Percentiles rank a stretch among this genome's conserved stretches.
These are phyloP conservation scores for Pachyrhynchus sulphureomaculatus DNA, from an alignment of 1,140 invertebrate genomes.

Conservation along the genomic window DNA sequence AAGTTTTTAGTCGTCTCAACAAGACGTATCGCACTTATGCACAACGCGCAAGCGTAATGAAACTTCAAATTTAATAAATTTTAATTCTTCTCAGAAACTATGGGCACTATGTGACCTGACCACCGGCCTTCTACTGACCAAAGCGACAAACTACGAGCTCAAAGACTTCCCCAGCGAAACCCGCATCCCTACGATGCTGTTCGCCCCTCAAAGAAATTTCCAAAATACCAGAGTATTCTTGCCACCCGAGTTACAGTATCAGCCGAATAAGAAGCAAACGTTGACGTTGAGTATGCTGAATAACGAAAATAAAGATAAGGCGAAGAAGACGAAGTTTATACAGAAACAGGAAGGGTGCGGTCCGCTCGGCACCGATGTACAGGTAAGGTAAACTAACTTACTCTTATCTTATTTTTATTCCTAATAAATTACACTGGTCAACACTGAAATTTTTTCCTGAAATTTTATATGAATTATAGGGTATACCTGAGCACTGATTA, in stretches of 20 bases:
- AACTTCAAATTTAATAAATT: too few species aligned
- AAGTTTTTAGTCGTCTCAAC: too few species aligned
- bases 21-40: too few species aligned
- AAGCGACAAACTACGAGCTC: constrained; percentile 84
- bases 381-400: constrained; percentile 52
- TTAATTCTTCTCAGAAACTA: constrained; percentile 81
- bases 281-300: constrained; percentile 52
- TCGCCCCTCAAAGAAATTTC: constrained; percentile 71
- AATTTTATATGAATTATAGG: too few species aligned
- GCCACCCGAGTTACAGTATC: constrained; percentile 64
- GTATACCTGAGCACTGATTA: too few species aligned
- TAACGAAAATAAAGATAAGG: constrained; percentile 53
- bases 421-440: too few species aligned
- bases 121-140: constrained; percentile 82
- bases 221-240: constrained; percentile 71
- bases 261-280: constrained; percentile 56
- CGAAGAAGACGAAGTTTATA: constrained; percentile 49
- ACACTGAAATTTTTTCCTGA: too few species aligned
- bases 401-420: constrained; percentile 7
- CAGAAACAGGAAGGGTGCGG: constrained; percentile 55
- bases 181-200: constrained; percentile 83
- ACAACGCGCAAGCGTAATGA: too few species aligned
- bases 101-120: constrained; percentile 95
- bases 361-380: constrained; percentile 62
- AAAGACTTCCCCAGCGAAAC: constrained; percentile 85